Evolutionary conservation across 2,113 vertebrate species (phyloP), one percentile per base, ranked within the genome.

Genomic region (Oxygymnocypris stewartii): DNA sequence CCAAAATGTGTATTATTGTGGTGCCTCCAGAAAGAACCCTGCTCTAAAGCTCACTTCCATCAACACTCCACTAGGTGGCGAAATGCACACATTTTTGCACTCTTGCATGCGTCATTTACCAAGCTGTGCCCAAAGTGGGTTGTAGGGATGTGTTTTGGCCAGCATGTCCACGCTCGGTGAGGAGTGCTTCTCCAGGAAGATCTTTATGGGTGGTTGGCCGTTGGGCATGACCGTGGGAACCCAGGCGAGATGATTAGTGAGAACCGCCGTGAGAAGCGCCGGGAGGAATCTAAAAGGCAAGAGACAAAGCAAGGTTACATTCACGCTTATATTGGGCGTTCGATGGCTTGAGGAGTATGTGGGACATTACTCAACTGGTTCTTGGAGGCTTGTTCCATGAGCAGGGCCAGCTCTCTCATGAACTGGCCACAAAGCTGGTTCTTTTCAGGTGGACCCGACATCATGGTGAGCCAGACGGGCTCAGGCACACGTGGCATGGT

Each of bases 161-260:
- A 99, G 94, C 98, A 98, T 96, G 94, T 98, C 96, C 79, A 99
- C 97, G 9, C 97, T 98, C 92, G 97, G 96, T 42, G 98, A 99
- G 73, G 98, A 99, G 96, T 99, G 98, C 88, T 99, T 99, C 93
- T 99, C 98, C 85, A 99, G 95, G 94, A 99, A 99, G 92, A 97
- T 98, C 89, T 97, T 96, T 89, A 99, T 97, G 13, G 98, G 98
- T 1, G 98, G 98, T 59, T 99, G 98, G 71, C 98, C 98, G 31
- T 99, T 99, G 71, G 98, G 98, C 97, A 99, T 99, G 87, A 99
- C 98, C 0, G 98, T 99, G 79, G 98, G 98, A 14, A 99, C 98
- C 98, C 98, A 99, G 88, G 98, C 98, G 92, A 99, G 92, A 89
- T 99, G 98, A 92, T 99, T 99, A 69, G 98, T 99, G 91, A 99